Base-by-base conservation (phyloP, 2,797 vertebrate genomes). In the Labroides dimidiatus region DNA sequence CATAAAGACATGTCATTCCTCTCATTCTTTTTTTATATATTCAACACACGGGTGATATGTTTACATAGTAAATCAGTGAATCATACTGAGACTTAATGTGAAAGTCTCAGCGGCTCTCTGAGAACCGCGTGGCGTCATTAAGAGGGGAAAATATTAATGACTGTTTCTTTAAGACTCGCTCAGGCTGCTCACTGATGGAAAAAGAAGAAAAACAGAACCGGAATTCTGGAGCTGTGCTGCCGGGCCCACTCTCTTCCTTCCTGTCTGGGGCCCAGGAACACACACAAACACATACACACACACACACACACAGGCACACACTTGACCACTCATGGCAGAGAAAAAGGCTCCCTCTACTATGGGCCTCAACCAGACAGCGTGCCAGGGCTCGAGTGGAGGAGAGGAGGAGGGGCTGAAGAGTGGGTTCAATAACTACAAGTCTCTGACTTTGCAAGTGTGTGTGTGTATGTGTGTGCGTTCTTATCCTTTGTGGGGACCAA, bases 201-300 rank as follows among this genome's bases (percentile, higher is more conserved):
- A 92, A 90, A 91, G 83, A 85, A 86, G 85, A 85, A 90, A 89
- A 91, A 87, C 86, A 91, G 90, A 89, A 89, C 85, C 87, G 81
- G 88, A 92, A 90, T 91, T 90, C 87, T 90, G 86, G 87, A 92
- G 89, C 93, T 89, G 89, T 92, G 80, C 86, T 90, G 92, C 87
- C 68, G 87, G 91, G 92, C 92, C 94, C 92, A 90, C 93, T 94
- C 89, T 92, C 82, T 94, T 93, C 93, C 94, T 95, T 95, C 93
- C 93, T 95, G 93, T 94, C 94, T 94, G 89, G 89, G 89, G 90
- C 84, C 82, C 64, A 58, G 55, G 81, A 76, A 89, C 81, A 79
- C 72, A 49, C 68, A 57, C 50, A 54, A 49, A 64, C 58, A 65
- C 64, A 69, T 56, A 63, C 47, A 44, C 58, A 73, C 72, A 79